Evolutionary conservation across 2,888 invertebrate species (phyloP), one percentile per base, ranked within the genome.

Genomic region (Lepidocyrtoides sp.): DNA sequence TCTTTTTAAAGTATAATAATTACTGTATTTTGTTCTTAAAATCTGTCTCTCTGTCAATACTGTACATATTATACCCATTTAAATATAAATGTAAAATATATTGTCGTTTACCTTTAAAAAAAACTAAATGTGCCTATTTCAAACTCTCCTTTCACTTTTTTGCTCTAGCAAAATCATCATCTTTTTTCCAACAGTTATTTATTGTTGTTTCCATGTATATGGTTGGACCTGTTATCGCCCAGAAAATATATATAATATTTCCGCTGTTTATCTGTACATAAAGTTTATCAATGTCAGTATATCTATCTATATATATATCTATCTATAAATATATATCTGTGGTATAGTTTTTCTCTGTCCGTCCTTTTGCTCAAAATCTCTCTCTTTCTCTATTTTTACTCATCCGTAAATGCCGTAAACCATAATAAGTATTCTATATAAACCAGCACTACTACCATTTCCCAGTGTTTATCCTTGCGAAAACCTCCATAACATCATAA

Each of bases 251-350:
- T 3, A 20, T 57, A 60, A 23, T 60, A 51, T 8, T 23, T 23
- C 23, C 23, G 10, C 23, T 57, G 57, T 32, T 32, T n/a, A 14
- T 32, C 12, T 66, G 4, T 32, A 1, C n/a, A 32, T 51, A 48
- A 48, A 20, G n/a, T 17, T 36, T 14, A 69, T 69, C 36, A 17
- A 7, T 69, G 66, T 69, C n/a, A 36, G 36, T 69, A 66, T 4
- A 69, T 63, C 3, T 69, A 57, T 17, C n/a, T 57, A 57, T 57
- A 57, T 57, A 17, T 57, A 12, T 57, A 17, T 57, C 17, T 10
- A 48, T n/a, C n/a, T n/a, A 57, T 57, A n/a, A 57, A 20, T 57
- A 48, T n/a, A 57, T 57, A 69, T 36, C 66, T 69, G 66, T 69
- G 66, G 10, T 69, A 32, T 63, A 26, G 14, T 57, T 57, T 63